Percentiles rank a stretch among this genome's conserved stretches.
These are phyloP conservation scores for Fundulus diaphanus DNA, from an alignment of 2,797 vertebrate genomes.

Conservation along the genomic window DNA sequence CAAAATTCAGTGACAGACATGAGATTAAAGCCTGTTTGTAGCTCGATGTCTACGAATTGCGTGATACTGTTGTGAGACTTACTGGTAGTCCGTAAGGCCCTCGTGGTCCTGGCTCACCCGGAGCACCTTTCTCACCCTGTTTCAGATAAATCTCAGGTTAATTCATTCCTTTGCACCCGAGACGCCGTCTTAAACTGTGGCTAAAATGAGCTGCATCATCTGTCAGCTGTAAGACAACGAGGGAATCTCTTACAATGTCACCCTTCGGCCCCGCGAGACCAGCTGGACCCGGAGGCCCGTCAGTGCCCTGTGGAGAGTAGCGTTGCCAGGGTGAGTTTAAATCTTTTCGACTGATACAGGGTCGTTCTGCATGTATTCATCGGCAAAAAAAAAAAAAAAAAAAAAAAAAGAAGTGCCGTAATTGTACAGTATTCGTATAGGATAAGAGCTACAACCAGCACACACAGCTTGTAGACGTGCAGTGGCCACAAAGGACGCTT, in stretches of 20 bases:
- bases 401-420: constrained; percentile 10
- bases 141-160: neutral
- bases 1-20: neutral
- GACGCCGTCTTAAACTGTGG: neutral
- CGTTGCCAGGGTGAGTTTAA: constrained; percentile 34
- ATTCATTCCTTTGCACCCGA: neutral
- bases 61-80: constrained; percentile 69
- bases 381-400: constrained; percentile 19
- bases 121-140: constrained; percentile 91
- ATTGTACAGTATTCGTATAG: constrained; percentile 29
- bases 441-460: constrained; percentile 47
- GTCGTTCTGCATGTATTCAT: constrained; percentile 21
- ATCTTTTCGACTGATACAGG: neutral
- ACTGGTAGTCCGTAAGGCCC: constrained; percentile 97
- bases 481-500: constrained; percentile 66
- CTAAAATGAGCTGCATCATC: neutral
- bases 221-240: neutral
- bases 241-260: constrained; percentile 87
- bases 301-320: constrained; percentile 84
- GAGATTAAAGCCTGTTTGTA: neutral
- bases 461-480: constrained; percentile 65
- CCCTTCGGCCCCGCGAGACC: constrained; percentile 98
- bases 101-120: constrained; percentile 92
- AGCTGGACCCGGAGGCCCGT: constrained; percentile 90
- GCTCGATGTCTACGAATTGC: neutral